phyloP scores from a whole-genome alignment of 2,113 vertebrate species.

The Andinoacara biseriatus region DNA sequence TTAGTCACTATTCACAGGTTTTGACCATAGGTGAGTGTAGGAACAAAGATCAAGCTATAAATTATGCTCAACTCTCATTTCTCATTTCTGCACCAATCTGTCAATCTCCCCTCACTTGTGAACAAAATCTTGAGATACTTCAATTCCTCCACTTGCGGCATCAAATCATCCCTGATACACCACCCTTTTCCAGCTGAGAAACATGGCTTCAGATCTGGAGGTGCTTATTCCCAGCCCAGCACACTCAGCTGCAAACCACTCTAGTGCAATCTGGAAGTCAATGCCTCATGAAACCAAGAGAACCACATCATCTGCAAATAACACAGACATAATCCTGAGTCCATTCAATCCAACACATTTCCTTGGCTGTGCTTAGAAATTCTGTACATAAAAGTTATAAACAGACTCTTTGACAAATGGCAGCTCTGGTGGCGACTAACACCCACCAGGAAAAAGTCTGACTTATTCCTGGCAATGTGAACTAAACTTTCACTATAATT shows the following conservation, averaged over 20 bases:
- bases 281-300: background rate
- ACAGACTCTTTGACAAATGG: too few relatives aligned
- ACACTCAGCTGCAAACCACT: background rate
- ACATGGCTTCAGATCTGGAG: background rate
- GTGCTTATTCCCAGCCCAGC: background rate
- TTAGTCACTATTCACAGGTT: background rate
- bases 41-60: background rate
- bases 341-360: too few relatives aligned
- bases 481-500: too few relatives aligned
- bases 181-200: background rate
- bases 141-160: background rate
- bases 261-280: background rate
- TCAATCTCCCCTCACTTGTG: background rate
- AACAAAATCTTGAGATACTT: background rate
- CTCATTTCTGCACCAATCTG: background rate
- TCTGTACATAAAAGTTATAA: too few relatives aligned
- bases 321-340: background rate
- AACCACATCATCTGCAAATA: background rate
- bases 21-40: background rate
- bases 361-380: too few relatives aligned
- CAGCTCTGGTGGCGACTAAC: too few relatives aligned
- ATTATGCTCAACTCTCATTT: background rate
- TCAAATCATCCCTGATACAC: background rate
- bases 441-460: too few relatives aligned
- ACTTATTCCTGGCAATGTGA: too few relatives aligned